These are phyloP conservation scores for Artemia sp. DNA, from an alignment of 2,888 invertebrate genomes.

Conservation along the genomic window DNA sequence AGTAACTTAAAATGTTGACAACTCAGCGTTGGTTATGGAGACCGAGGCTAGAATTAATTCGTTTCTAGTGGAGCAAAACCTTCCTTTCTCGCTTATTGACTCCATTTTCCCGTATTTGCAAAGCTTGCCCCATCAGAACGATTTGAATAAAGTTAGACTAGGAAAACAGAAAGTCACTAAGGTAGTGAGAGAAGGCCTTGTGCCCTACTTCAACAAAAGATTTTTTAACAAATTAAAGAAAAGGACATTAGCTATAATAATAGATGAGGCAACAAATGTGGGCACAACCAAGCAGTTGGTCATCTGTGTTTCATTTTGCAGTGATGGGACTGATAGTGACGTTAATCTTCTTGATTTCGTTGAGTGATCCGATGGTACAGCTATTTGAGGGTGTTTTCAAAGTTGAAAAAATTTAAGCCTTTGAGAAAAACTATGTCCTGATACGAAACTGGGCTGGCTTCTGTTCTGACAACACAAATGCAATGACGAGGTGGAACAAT, in stretches of 20 bases:
- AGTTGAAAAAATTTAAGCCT: too few relatives aligned
- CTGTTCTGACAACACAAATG: too few relatives aligned
- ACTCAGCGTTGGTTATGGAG: neutral
- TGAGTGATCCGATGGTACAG: conserved; percentile 16
- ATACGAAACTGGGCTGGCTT: too few relatives aligned
- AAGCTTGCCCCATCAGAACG: neutral
- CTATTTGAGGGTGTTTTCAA: neutral
- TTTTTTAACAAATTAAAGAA: neutral
- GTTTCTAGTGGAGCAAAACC: neutral
- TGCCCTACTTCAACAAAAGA: neutral
- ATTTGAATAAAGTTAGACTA: neutral
- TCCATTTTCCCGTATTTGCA: neutral
- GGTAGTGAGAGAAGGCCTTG: conserved; percentile 8
- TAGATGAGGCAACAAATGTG: conserved; percentile 11
- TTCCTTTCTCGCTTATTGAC: conserved; percentile 17
- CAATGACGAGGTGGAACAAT: neutral
- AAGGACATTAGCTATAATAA: neutral
- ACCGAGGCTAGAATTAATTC: neutral
- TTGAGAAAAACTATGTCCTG: too few relatives aligned
- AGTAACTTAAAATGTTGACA: neutral
- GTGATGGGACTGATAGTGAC: neutral
- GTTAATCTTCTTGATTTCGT: conserved; percentile 6
- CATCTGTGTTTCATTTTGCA: conserved; percentile 16
- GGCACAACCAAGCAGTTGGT: conserved; percentile 11
- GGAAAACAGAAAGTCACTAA: neutral